Percentiles rank a stretch among this genome's conserved stretches.
Evolutionary conservation across 2,113 vertebrate species (phyloP).

Genomic region (Panurus biarmicus): DNA sequence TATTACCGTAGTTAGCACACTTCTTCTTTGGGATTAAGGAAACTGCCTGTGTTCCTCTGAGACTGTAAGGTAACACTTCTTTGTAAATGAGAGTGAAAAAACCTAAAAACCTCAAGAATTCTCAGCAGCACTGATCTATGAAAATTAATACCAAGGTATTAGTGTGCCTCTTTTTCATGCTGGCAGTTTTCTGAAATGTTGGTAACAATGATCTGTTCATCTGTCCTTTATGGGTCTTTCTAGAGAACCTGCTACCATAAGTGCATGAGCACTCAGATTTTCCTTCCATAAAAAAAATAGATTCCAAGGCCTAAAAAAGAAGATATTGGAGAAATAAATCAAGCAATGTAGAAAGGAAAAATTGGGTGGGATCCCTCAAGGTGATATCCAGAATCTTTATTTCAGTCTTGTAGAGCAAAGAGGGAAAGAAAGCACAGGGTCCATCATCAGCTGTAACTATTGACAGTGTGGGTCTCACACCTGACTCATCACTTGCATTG

Average conservation of each 20-base stretch:
- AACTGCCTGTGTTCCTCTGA: neutral
- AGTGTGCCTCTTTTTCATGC: neutral
- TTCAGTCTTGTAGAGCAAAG: neutral
- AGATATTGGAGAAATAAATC: neutral
- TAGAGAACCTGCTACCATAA: neutral
- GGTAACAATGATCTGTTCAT: neutral
- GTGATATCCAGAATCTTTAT: neutral
- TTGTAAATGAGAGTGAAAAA: neutral
- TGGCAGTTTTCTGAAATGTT: neutral
- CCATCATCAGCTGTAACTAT: neutral
- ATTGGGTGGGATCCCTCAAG: neutral
- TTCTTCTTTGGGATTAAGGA: neutral
- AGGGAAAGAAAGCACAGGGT: neutral
- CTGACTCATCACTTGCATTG: neutral
- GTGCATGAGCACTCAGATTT: neutral
- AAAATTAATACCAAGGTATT: neutral
- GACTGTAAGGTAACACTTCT: neutral
- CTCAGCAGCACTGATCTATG: neutral
- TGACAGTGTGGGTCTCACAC: neutral
- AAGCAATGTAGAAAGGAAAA: neutral
- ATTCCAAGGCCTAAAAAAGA: neutral
- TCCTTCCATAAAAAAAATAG: neutral
- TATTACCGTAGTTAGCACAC: neutral
- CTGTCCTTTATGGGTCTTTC: neutral
- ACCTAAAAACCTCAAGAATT: neutral